Conservation (phyloP, 2,797 vertebrate species). For the Microctenopoma stevenorrisi region DNA sequence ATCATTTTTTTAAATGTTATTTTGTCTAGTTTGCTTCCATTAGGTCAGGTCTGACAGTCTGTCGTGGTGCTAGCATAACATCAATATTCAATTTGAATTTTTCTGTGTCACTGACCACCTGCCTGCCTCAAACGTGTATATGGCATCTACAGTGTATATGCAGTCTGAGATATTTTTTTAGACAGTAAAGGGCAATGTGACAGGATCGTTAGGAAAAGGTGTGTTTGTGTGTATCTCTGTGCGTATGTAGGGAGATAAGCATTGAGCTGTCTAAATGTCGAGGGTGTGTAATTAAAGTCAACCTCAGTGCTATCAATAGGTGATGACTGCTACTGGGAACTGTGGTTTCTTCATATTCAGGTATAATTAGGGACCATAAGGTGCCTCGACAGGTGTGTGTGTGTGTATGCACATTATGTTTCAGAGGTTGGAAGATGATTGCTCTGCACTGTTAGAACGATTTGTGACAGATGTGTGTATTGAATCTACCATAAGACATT, state of each 20-base stretch:
- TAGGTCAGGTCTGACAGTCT: slow-evolving; percentile 28
- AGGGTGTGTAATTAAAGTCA: slow-evolving; percentile 71
- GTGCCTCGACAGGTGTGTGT: slow-evolving; percentile 45
- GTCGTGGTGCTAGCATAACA: slow-evolving; percentile 26
- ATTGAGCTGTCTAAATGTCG: slow-evolving; percentile 68
- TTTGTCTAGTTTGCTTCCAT: slow-evolving; percentile 13
- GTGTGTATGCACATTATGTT: slow-evolving; percentile 18
- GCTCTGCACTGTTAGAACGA: slow-evolving; percentile 30
- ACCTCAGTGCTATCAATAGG: slow-evolving; percentile 66
- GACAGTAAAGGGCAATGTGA: slow-evolving; percentile 61
- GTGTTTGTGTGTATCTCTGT: slow-evolving; percentile 27
- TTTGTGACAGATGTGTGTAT: slow-evolving; percentile 39
- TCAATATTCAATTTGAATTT: slow-evolving; percentile 65
- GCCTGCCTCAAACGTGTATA: slow-evolving; percentile 40
- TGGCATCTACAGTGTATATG: slow-evolving; percentile 39
- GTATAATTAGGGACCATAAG: slow-evolving; percentile 67
- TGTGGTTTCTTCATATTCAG: slow-evolving; percentile 46
- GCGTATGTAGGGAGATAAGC: slow-evolving; percentile 37
- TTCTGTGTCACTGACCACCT: slow-evolving; percentile 35
- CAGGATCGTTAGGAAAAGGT: slow-evolving; percentile 43
- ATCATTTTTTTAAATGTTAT: background rate
- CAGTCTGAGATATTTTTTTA: slow-evolving; percentile 46
- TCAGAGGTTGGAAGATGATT: slow-evolving; percentile 39
- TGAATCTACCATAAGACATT: slow-evolving; percentile 22
- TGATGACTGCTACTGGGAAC: slow-evolving; percentile 61